Evolutionary conservation across 2,797 vertebrate species (phyloP), one percentile per base, ranked within the genome.

Genomic region (Chaetophractus vellerosus): DNA sequence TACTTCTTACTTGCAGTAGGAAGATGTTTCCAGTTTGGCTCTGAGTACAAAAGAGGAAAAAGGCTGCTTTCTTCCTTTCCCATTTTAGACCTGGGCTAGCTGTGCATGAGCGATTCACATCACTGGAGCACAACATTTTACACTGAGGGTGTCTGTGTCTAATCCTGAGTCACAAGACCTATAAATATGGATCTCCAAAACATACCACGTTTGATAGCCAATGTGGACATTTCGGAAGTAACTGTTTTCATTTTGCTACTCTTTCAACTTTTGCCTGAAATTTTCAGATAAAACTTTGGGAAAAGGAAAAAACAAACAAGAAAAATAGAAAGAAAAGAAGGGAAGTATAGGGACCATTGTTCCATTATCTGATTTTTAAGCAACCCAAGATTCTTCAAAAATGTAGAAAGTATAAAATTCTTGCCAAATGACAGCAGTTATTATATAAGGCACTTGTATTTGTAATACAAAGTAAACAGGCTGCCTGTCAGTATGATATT

Each of bases 231-330:
- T 87, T 55, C 87, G 50, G 41, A 93, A 41, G 69, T 23, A 16
- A 59, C 2, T 15, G 36, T 84, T 86, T 59, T 48, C 12, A 38
- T 31, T 78, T 64, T 26, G 23, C 24, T 55, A 71, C 64, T 66
- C 24, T n/a, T 92, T 72, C 52, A 72, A 78, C 9, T 72, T 83
- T 94, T 57, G 63, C 61, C 85, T 85, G 33, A 78, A 74, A 90
- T 18, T 69, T 82, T 82, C 66, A 90, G 50, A 45, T 38, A 75
- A 88, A 41, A 72, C 38, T 12, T 21, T 81, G 33, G 24, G 33
- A 50, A 72, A 68, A 81, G 31, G 19, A 14, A 12, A 21, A 9
- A 5, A 38, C 19, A 26, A 59, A 75, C 16, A 83, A 72, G 15
- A 88, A 90, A 72, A 92, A 92, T 23, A 33, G n/a, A 33, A 59